Conservation (phyloP, 2,888 invertebrate species). For the Cantharis flavilabris region DNA sequence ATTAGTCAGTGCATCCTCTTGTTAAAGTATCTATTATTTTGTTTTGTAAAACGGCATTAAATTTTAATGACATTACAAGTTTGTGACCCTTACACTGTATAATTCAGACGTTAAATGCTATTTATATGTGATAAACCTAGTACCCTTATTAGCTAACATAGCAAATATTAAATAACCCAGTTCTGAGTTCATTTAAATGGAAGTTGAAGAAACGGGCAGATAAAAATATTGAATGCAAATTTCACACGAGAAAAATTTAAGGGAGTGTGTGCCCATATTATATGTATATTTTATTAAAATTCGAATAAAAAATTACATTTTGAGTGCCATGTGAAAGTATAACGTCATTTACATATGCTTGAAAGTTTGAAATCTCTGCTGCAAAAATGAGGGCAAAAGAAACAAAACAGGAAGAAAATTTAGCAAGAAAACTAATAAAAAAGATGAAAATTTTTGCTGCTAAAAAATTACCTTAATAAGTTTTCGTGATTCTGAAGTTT, state of each 20-base stretch:
- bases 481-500: background rate
- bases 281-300: background rate
- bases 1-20: background rate
- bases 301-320: background rate
- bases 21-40: background rate
- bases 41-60: background rate
- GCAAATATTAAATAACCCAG: background rate
- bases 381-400: background rate
- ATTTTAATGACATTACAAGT: background rate
- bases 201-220: background rate
- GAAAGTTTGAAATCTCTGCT: background rate
- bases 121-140: background rate
- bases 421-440: background rate
- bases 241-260: background rate
- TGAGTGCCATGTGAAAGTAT: background rate
- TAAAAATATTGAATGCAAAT: background rate
- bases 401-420: background rate
- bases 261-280: background rate
- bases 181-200: background rate
- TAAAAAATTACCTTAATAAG: background rate
- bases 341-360: background rate
- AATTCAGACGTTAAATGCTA: background rate
- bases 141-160: background rate
- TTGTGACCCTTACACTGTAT: background rate
- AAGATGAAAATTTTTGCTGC: background rate